Percentiles rank a stretch among this genome's conserved stretches.
These are phyloP conservation scores for Phania funesta DNA, from an alignment of 2,888 invertebrate species.

Conservation along the genomic window DNA sequence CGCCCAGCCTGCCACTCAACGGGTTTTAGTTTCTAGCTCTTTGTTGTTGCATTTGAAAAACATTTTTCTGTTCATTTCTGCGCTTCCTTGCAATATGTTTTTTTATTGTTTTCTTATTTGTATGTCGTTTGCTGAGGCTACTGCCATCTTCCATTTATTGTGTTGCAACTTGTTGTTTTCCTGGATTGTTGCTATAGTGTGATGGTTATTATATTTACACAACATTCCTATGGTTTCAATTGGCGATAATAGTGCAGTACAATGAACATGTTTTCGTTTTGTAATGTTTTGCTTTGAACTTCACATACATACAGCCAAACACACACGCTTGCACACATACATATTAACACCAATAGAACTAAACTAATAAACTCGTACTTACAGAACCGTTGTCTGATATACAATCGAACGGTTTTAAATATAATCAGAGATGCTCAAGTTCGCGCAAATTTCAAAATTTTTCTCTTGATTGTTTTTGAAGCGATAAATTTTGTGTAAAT, in stretches of 20 bases:
- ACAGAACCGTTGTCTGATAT: background rate
- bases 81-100: conserved; percentile 56
- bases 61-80: conserved; percentile 44
- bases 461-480: background rate
- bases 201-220: conserved; percentile 37
- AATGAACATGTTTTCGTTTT: conserved; percentile 51
- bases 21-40: conserved; percentile 70
- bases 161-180: conserved; percentile 8
- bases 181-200: background rate
- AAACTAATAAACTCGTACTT: conserved; percentile 29
- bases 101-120: conserved; percentile 59
- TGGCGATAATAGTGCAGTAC: conserved; percentile 38
- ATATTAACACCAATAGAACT: background rate
- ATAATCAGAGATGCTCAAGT: background rate
- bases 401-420: background rate
- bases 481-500: conserved; percentile 74
- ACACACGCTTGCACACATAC: background rate
- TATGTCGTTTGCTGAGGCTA: conserved; percentile 6
- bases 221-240: conserved; percentile 35
- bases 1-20: conserved; percentile 75
- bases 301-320: background rate
- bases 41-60: conserved; percentile 42
- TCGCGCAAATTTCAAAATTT: conserved; percentile 8
- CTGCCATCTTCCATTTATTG: conserved; percentile 14
- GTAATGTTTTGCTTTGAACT: conserved; percentile 31